Evolutionary conservation across 2,113 vertebrate species (phyloP).

Genomic region (Cheilinus undulatus): DNA sequence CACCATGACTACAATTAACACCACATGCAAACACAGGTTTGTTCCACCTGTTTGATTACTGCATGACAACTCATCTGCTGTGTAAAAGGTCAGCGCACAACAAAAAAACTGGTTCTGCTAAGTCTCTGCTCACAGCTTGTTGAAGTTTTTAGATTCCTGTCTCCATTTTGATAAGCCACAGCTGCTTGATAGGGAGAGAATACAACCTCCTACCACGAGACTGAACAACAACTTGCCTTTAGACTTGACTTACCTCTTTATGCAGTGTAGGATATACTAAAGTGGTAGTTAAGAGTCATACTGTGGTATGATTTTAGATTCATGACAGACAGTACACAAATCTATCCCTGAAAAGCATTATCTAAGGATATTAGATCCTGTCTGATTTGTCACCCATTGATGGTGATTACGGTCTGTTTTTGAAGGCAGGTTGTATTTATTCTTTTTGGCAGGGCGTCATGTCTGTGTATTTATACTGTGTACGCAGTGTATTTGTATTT

Average conservation of each 20-base stretch:
- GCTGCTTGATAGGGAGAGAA: conserved; percentile 8
- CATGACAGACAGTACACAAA: background rate
- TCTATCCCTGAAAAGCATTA: background rate
- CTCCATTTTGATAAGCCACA: conserved; percentile 39
- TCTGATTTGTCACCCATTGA: background rate
- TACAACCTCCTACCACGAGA: background rate
- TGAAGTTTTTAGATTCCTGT: conserved; percentile 34
- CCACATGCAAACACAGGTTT: background rate
- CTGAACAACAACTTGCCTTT: background rate
- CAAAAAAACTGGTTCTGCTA: background rate
- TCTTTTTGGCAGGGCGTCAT: no score
- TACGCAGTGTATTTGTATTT: no score
- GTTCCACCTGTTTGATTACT: background rate
- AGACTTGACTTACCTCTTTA: background rate
- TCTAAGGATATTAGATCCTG: background rate
- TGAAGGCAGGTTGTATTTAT: background rate
- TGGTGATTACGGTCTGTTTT: background rate
- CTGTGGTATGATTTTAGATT: background rate
- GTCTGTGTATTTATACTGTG: no score
- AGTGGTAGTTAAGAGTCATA: background rate
- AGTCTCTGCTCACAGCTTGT: conserved; percentile 1
- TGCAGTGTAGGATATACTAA: no score
- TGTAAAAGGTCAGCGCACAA: background rate
- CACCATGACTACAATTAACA: no score
- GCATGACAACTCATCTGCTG: background rate